Percentiles rank a stretch among this genome's conserved stretches.
phyloP scores from a whole-genome alignment of 2,888 invertebrate genomes.

The Oscheius sp. region DNA sequence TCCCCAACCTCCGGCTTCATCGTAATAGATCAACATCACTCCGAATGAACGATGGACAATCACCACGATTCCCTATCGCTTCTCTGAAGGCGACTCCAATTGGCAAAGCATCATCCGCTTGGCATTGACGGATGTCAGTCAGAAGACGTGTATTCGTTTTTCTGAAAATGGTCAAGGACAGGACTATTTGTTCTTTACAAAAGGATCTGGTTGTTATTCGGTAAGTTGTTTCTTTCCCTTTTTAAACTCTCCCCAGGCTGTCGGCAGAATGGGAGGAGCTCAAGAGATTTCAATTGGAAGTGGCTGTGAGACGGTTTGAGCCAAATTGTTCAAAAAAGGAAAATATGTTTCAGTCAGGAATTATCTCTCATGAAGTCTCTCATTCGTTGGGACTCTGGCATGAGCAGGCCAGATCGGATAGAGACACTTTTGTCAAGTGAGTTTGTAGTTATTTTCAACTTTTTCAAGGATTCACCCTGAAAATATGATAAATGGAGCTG shows the following conservation, averaged over 20 bases:
- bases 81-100: constrained; percentile 45
- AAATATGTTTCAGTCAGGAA: constrained; percentile 42
- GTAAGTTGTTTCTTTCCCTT: no score
- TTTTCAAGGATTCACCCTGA: constrained; percentile 43
- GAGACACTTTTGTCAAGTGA: constrained; percentile 54
- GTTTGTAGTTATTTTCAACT: background rate
- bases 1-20: background rate
- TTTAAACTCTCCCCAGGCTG: no score
- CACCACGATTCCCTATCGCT: constrained; percentile 42
- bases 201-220: constrained; percentile 55
- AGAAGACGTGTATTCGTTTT: constrained; percentile 63
- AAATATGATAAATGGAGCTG: constrained; percentile 44
- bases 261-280: constrained; percentile 54
- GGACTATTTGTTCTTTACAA: constrained; percentile 49
- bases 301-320: constrained; percentile 52
- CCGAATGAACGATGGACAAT: constrained; percentile 34
- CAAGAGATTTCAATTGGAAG: constrained; percentile 56
- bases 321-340: background rate
- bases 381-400: constrained; percentile 61
- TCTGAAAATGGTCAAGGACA: constrained; percentile 35
- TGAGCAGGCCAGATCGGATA: constrained; percentile 57
- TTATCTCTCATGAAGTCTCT: constrained; percentile 57
- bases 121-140: constrained; percentile 55
- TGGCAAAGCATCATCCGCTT: constrained; percentile 54
- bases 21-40: constrained; percentile 29